Base-by-base conservation (phyloP, 1,140 invertebrate species). In the Portunus trituberculatus region DNA sequence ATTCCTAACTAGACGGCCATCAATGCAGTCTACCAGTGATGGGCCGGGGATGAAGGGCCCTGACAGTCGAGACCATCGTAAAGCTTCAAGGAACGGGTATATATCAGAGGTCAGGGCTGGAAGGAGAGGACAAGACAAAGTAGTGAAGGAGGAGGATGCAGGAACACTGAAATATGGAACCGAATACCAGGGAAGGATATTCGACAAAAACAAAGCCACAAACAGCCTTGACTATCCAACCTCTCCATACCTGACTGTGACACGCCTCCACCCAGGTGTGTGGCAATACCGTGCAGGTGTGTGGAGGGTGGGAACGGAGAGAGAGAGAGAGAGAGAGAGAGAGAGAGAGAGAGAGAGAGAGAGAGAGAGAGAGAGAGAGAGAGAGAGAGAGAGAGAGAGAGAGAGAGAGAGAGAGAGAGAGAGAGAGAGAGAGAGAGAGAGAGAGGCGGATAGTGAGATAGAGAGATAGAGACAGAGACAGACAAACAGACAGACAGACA, bases 321-420 rank as follows among this genome's bases (percentile, higher is more conserved):
- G 83, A 86, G 83, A 86, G 83, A 86, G 83, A 86, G 83, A 86
- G 83, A 86, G 83, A 86, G 83, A 86, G 83, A 86, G 83, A 39
- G 32, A 39, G 32, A 39, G 32, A 39, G 32, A 39, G 32, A 32
- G 31, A 32, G 83, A 32, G 31, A 32, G 31, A 32, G 31, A 32
- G 83, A 32, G 83, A 32, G 83, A 84, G 83, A 84, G 83, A 84
- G 83, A 84, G 83, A 39, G 32, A 39, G 32, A 39, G 32, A 39
- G 83, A 86, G 83, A 86, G 83, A 39, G 32, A 39, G 32, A 31
- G 83, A 86, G 83, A 86, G 83, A 39, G 32, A 39, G 32, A 39
- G 83, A 86, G 83, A 86, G 83, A 86, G 83, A 86, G 83, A 59
- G 52, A 20, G 16, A 20, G 16, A 20, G 52, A 59, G 52, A 59